Evolutionary conservation across 92 coral and sea anemone genomes (phyloP).

Genomic region (Zoanthus gigantus): DNA sequence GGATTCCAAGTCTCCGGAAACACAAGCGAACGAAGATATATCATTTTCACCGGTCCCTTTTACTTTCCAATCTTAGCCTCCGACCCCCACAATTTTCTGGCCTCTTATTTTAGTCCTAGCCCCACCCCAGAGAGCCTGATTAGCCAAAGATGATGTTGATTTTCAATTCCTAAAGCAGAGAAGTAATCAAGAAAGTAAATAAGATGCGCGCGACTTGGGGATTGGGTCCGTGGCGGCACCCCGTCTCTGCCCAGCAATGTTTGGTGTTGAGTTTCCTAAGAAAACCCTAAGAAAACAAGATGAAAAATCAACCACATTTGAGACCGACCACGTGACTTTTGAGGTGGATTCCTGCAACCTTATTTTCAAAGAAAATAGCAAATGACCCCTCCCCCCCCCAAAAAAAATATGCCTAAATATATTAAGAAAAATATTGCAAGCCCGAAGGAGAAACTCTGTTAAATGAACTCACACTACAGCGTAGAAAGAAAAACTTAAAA

Average conservation of each 20-base stretch:
- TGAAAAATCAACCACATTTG: neutral
- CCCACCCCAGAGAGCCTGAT: neutral
- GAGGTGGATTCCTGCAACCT: no score
- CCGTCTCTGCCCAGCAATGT: slow-evolving; percentile 1
- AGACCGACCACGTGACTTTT: no score
- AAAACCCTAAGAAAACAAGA: slow-evolving; percentile 1
- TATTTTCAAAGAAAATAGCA: no score
- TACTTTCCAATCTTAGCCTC: slow-evolving; percentile 14
- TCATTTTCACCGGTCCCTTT: slow-evolving; percentile 5
- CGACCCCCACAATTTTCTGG: slow-evolving; percentile 6
- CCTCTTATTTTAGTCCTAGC: slow-evolving; percentile 10
- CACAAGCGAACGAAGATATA: slow-evolving; percentile 11
- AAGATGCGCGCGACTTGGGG: neutral
- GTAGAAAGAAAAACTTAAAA: neutral
- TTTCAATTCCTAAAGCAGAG: slow-evolving; percentile 6
- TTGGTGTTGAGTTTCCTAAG: neutral
- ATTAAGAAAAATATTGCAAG: neutral
- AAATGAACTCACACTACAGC: slow-evolving; percentile 4
- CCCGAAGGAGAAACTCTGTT: neutral
- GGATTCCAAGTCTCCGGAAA: slow-evolving; percentile 12
- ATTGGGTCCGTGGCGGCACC: slow-evolving; percentile 1
- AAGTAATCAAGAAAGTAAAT: neutral
- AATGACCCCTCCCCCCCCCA: no score
- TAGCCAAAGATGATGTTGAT: slow-evolving; percentile 1
- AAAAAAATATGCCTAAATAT: no score